These are phyloP conservation scores for Chunga burmeisteri DNA, from an alignment of 2,113 vertebrate genomes.

Conservation along the genomic window DNA sequence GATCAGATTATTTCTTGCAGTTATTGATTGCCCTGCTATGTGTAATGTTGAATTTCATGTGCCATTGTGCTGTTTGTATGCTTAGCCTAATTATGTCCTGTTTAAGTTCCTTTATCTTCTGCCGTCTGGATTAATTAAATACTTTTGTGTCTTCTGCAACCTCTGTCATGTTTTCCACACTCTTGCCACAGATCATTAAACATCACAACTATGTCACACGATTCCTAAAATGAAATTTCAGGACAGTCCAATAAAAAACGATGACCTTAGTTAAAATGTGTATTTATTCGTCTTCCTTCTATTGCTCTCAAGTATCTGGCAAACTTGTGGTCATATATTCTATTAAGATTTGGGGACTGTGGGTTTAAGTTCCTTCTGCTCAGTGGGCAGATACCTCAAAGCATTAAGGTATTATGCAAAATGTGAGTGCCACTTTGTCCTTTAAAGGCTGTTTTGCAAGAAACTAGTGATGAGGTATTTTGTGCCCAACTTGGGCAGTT, in stretches of 20 bases:
- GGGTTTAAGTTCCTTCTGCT: background rate
- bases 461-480: background rate
- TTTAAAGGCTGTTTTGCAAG: background rate
- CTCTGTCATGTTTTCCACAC: background rate
- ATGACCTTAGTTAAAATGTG: background rate
- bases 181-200: background rate
- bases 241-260: background rate
- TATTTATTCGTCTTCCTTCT: background rate
- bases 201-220: background rate
- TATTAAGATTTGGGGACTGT: background rate
- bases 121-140: background rate
- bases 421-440: background rate
- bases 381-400: background rate
- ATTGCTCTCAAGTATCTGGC: background rate
- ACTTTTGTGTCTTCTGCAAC: background rate
- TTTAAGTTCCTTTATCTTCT: background rate
- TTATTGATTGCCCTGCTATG: background rate
- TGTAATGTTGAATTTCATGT: background rate
- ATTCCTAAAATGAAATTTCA: conserved; percentile 5
- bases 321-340: background rate
- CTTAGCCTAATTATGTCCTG: background rate
- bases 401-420: background rate
- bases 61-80: background rate
- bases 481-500: background rate
- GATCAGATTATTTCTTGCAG: background rate